Evolutionary conservation across 2,113 vertebrate species (phyloP).

Genomic region (Opisthocomus hoazin): DNA sequence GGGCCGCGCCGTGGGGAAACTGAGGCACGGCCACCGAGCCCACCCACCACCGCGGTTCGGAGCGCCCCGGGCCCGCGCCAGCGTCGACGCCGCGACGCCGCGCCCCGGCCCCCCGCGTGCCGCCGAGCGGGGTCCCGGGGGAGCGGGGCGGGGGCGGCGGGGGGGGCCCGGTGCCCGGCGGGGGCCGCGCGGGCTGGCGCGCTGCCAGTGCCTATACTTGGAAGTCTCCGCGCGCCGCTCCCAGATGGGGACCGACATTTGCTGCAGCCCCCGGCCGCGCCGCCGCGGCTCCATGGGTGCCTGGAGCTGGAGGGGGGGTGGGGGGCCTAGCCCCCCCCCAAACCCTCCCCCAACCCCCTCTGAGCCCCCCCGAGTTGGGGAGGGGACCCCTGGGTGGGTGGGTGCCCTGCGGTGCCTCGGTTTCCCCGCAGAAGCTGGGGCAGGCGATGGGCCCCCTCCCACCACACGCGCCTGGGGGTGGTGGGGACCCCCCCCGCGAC

Average conservation of each 20-base stretch:
- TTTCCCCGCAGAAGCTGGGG: neutral
- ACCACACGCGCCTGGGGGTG: too few relatives aligned
- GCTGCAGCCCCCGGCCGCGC: slow-evolving; percentile 2
- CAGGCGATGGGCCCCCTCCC: neutral
- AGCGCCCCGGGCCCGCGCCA: rapidly evolving
- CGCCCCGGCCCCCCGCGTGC: neutral
- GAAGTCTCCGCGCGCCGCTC: slow-evolving; percentile 37
- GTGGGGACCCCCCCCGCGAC: neutral
- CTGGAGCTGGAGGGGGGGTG: neutral
- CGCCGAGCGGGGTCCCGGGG: neutral
- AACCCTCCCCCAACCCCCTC: too few relatives aligned
- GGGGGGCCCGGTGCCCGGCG: neutral
- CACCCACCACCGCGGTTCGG: rapidly evolving
- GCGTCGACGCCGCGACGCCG: rapidly evolving
- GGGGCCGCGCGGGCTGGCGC: slow-evolving; percentile 35
- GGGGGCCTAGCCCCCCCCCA: neutral
- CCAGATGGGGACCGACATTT: slow-evolving; percentile 57
- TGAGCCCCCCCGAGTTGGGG: neutral
- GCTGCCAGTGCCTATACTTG: slow-evolving; percentile 60
- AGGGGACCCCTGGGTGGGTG: too few relatives aligned
- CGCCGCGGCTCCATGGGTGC: slow-evolving; percentile 3
- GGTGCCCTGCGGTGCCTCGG: neutral
- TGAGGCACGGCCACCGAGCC: neutral
- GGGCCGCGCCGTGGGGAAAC: neutral
- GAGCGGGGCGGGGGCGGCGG: neutral